Evolutionary conservation across 2,797 vertebrate species (phyloP).

Genomic region (Cirrhinus molitorella): DNA sequence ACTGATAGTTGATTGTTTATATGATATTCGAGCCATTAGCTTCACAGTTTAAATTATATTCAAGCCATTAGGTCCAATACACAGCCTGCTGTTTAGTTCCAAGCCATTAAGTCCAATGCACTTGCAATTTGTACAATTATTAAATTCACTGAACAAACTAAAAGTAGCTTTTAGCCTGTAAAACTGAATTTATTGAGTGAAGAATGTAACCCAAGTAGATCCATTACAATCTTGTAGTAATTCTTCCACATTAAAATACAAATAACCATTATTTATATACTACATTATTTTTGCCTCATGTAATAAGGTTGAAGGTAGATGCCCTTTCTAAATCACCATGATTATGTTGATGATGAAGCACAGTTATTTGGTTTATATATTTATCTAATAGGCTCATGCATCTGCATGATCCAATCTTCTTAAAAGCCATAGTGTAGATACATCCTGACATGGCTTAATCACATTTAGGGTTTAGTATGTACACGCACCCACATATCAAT

Average conservation of each 20-base stretch:
- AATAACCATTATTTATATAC: neutral
- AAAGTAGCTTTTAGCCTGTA: neutral
- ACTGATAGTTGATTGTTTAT: slow-evolving; percentile 14
- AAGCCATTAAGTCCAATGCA: neutral
- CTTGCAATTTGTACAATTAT: neutral
- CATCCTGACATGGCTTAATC: slow-evolving; percentile 46
- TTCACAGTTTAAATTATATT: slow-evolving; percentile 17
- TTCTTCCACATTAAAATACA: neutral
- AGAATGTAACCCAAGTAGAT: neutral
- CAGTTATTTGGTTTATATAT: slow-evolving; percentile 30
- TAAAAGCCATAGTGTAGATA: slow-evolving; percentile 53
- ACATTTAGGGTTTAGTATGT: slow-evolving; percentile 42
- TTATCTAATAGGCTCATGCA: slow-evolving; percentile 9
- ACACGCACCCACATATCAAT: slow-evolving; percentile 14
- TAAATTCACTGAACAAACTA: neutral
- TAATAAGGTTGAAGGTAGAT: slow-evolving; percentile 6
- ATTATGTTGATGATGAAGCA: slow-evolving; percentile 39
- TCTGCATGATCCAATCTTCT: slow-evolving; percentile 47
- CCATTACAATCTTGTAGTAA: neutral
- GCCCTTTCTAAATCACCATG: slow-evolving; percentile 1
- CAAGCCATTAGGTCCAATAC: slow-evolving; percentile 14
- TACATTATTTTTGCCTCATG: neutral
- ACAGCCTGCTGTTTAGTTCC: neutral
- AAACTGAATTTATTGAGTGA: neutral
- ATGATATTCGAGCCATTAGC: slow-evolving; percentile 17